These are phyloP conservation scores for Lymantria monacha DNA, from an alignment of 2,888 invertebrate genomes.

Conservation along the genomic window DNA sequence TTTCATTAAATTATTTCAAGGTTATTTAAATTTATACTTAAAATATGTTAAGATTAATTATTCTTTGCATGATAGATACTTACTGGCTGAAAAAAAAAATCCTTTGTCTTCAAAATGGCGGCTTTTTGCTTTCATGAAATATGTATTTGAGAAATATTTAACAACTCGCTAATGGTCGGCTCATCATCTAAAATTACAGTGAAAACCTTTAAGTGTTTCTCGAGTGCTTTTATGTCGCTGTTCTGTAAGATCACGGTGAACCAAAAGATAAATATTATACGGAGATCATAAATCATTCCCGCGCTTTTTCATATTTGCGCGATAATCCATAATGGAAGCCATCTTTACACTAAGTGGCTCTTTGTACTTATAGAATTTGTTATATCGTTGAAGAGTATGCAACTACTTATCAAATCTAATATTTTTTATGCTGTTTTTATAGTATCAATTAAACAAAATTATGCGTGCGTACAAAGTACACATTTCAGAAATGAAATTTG, in stretches of 20 bases:
- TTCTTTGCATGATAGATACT: too few relatives aligned
- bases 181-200: constrained; percentile 9
- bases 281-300: constrained; percentile 29
- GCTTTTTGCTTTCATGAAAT: not conserved
- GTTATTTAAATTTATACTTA: too few relatives aligned
- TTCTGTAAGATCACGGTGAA: constrained; percentile 23
- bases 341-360: constrained; percentile 9
- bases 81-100: not conserved
- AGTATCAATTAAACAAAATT: too few relatives aligned
- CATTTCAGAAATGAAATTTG: too few relatives aligned
- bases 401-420: not conserved
- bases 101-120: not conserved
- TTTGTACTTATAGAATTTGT: not conserved
- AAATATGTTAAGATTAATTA: too few relatives aligned
- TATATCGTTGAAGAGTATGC: not conserved
- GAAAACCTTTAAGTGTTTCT: constrained; percentile 20
- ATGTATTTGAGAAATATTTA: not conserved
- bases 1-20: too few relatives aligned
- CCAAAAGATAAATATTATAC: constrained; percentile 24
- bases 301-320: constrained; percentile 18
- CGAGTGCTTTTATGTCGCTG: constrained; percentile 15
- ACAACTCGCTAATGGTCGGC: not conserved
- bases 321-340: constrained; percentile 19
- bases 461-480: too few relatives aligned
- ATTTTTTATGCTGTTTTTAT: not conserved